These are phyloP conservation scores for Cossypha heuglini DNA, from an alignment of 2,797 vertebrate species.

Conservation along the genomic window DNA sequence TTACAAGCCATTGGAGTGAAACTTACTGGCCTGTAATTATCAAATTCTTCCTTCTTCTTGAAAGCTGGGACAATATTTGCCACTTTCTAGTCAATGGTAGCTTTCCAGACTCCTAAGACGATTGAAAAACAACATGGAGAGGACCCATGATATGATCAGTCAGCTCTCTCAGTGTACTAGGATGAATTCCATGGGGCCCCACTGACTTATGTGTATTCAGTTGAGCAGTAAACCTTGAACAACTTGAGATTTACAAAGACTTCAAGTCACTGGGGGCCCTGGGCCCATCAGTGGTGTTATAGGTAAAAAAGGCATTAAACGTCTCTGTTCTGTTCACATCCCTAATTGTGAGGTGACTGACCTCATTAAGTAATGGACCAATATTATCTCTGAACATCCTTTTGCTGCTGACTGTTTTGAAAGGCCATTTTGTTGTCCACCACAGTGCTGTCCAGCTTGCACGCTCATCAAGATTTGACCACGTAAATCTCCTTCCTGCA, in stretches of 20 bases:
- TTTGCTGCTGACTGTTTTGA: neutral
- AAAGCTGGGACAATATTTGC: neutral
- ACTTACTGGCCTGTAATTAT: neutral
- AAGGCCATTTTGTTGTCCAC: neutral
- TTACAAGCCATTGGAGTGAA: neutral
- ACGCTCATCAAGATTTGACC: neutral
- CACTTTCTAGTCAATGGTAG: neutral
- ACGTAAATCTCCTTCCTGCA: neutral
- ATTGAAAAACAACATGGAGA: neutral
- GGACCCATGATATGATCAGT: fast-evolving
- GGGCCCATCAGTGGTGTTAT: neutral
- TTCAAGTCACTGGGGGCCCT: neutral
- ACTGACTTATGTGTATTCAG: neutral
- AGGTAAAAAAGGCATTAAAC: neutral
- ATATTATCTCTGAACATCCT: neutral
- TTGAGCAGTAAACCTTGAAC: neutral
- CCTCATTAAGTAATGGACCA: neutral
- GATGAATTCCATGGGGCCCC: neutral
- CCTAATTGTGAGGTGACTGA: neutral
- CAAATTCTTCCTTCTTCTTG: neutral
- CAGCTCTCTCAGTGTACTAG: neutral
- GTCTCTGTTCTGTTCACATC: neutral
- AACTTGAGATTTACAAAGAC: neutral
- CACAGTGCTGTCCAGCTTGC: neutral
- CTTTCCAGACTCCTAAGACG: neutral